These are phyloP conservation scores for Helicolenus hilgendorfi DNA, from an alignment of 2,797 vertebrate species.

Conservation along the genomic window DNA sequence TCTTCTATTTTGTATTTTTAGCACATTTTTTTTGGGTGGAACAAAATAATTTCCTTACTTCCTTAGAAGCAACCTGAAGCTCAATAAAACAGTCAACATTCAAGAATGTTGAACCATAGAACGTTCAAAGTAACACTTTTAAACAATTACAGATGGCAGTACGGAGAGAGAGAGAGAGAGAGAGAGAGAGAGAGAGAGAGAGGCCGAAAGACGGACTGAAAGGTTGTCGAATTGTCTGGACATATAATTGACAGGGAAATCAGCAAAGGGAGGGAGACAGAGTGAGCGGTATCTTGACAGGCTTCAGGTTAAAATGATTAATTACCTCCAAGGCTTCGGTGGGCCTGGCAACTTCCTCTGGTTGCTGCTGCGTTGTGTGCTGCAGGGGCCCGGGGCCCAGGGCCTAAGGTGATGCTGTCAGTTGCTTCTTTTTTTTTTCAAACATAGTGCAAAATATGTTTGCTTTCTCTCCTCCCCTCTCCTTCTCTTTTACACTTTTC, in stretches of 20 bases:
- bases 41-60: conserved; percentile 16
- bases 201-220: conserved; percentile 65
- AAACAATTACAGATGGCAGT: conserved; percentile 86
- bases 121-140: conserved; percentile 75
- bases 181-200: conserved; percentile 14
- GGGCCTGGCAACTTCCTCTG: conserved; percentile 94
- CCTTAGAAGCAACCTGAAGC: conserved; percentile 42
- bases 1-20: background rate
- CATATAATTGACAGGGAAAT: conserved; percentile 94
- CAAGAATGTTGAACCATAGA: conserved; percentile 58
- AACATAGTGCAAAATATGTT: conserved; percentile 62
- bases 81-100: conserved; percentile 52
- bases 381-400: conserved; percentile 69
- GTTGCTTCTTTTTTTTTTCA: conserved; percentile 90
- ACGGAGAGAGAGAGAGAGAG: conserved; percentile 19
- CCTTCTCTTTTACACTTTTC: background rate
- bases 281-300: conserved; percentile 93
- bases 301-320: conserved; percentile 96
- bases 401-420: conserved; percentile 88
- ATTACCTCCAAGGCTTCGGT: conserved; percentile 93
- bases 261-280: conserved; percentile 90
- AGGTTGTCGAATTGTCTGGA: conserved; percentile 82
- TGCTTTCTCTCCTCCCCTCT: conserved; percentile 2
- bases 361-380: conserved; percentile 82
- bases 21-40: background rate